Conservation (phyloP, 2,888 invertebrate genomes). For the Zaprionus obscuricornis region DNA sequence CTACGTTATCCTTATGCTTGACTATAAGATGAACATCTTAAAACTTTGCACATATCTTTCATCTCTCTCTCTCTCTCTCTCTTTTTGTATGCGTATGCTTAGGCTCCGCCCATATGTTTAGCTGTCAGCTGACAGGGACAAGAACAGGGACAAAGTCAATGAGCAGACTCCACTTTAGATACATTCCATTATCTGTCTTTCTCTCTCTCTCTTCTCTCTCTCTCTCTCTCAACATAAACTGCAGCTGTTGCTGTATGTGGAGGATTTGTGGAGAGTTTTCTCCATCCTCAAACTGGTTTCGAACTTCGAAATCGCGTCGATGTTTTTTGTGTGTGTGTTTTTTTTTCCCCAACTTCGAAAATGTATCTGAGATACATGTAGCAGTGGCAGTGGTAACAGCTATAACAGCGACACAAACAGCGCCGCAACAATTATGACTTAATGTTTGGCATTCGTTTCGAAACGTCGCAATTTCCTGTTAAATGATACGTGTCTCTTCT, state of each 20-base stretch:
- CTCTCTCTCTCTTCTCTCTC: slow-evolving; percentile 13
- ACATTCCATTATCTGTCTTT: slow-evolving; percentile 22
- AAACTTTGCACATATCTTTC: not conserved
- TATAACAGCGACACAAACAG: too few relatives aligned
- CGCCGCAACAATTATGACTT: slow-evolving; percentile 67
- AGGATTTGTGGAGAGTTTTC: slow-evolving; percentile 47
- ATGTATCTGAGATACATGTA: slow-evolving; percentile 66
- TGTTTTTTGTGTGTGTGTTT: slow-evolving; percentile 14
- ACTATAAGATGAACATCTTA: slow-evolving; percentile 31
- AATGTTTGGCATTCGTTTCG: slow-evolving; percentile 65
- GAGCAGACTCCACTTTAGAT: slow-evolving; percentile 30
- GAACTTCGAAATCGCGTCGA: slow-evolving; percentile 55
- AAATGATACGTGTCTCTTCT: slow-evolving; percentile 66
- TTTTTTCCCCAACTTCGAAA: slow-evolving; percentile 67
- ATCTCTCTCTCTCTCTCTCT: too few relatives aligned
- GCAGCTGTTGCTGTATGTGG: slow-evolving; percentile 21
- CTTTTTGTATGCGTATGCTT: slow-evolving; percentile 16
- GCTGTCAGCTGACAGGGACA: too few relatives aligned
- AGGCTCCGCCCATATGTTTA: slow-evolving; percentile 59
- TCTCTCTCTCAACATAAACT: slow-evolving; percentile 13
- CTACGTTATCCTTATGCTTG: slow-evolving; percentile 28
- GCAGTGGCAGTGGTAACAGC: slow-evolving; percentile 3
- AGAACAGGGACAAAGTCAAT: slow-evolving; percentile 28
- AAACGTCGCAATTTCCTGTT: slow-evolving; percentile 71
- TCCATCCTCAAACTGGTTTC: slow-evolving; percentile 60